These are phyloP conservation scores for Anniella stebbinsi DNA, from an alignment of 2,797 vertebrate genomes.

Conservation along the genomic window DNA sequence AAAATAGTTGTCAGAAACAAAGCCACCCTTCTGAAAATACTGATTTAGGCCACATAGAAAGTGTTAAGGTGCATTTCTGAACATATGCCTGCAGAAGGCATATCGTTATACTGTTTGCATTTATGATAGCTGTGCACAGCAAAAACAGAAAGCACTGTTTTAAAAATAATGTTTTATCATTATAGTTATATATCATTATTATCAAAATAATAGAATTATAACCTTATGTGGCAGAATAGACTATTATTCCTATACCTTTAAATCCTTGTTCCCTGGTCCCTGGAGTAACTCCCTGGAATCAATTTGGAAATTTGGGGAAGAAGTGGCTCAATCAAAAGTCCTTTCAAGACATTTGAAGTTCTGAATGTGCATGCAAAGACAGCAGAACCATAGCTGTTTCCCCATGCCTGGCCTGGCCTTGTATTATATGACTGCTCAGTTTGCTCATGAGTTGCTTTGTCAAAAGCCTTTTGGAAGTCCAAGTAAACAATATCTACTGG, in stretches of 20 bases:
- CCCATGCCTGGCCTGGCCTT: no score
- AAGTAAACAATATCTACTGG: no score
- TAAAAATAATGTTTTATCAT: background rate
- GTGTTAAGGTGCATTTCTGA: conserved; percentile 1
- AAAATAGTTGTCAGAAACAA: conserved; percentile 14
- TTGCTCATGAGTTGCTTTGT: no score
- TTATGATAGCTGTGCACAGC: background rate
- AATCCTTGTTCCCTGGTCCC: background rate
- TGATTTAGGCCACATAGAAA: background rate
- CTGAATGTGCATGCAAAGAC: background rate
- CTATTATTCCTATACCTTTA: background rate
- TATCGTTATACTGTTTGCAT: background rate
- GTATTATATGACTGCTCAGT: no score
- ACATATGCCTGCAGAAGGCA: background rate
- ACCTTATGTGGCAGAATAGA: background rate
- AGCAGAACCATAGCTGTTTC: no score
- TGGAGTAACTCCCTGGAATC: background rate
- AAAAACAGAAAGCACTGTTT: background rate
- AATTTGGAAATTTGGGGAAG: background rate
- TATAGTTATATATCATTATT: background rate
- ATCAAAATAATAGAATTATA: background rate
- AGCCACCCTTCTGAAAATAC: background rate
- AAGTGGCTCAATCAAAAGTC: background rate
- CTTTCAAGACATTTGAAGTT: background rate
- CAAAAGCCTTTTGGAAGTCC: no score